phyloP scores from a whole-genome alignment of 37 sponge, comb jelly and placozoan genomes.

The Dysidea cf. avara region DNA sequence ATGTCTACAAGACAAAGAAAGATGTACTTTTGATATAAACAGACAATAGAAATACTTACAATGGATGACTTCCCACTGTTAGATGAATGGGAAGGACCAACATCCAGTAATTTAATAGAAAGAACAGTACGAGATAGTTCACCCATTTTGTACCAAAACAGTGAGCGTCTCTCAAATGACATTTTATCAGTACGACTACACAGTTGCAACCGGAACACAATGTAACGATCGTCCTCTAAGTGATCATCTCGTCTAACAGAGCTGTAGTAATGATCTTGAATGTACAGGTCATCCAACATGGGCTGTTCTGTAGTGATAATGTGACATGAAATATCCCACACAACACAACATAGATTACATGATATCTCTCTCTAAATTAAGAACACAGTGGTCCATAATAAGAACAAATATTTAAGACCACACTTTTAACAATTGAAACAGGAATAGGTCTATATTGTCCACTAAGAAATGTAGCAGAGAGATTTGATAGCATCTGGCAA shows the following conservation, averaged over 20 bases:
- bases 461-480: too few species aligned
- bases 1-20: background rate
- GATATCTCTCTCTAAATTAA: too few species aligned
- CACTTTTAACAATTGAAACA: too few species aligned
- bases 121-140: slow-evolving; percentile 53
- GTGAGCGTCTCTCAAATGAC: slow-evolving; percentile 16
- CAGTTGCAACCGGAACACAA: background rate
- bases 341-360: too few species aligned
- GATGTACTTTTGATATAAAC: background rate
- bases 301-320: slow-evolving; percentile 59
- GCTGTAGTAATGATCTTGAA: slow-evolving; percentile 57
- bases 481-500: too few species aligned
- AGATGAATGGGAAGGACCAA: slow-evolving; percentile 4
- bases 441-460: too few species aligned
- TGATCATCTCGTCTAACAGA: slow-evolving; percentile 20
- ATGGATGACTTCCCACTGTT: background rate
- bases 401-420: too few species aligned
- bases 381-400: too few species aligned
- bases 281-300: slow-evolving; percentile 43
- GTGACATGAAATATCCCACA: too few species aligned
- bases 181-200: background rate
- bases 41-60: background rate
- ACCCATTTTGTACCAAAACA: slow-evolving; percentile 57
- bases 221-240: slow-evolving; percentile 22
- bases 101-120: slow-evolving; percentile 30